Evolutionary conservation across 2,888 invertebrate genomes (phyloP), one percentile per base, ranked within the genome.

Genomic region (Eilema griseolum): DNA sequence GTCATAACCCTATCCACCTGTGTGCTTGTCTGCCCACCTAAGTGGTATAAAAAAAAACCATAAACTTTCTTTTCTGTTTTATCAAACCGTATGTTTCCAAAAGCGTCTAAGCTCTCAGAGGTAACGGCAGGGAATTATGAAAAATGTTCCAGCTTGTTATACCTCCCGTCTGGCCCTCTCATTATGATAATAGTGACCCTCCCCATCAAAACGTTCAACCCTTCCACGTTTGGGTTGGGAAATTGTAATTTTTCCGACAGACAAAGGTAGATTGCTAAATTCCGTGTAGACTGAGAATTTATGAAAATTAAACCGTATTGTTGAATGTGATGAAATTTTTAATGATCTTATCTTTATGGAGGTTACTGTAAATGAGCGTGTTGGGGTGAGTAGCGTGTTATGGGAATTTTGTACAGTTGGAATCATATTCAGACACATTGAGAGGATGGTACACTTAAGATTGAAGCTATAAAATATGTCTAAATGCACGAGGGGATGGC

Each of bases 91-190:
- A 74, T 73, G 74, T 76, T 77, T 67, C 2, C 61, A 66, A 71
- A 68, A n/a, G 65, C 69, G 70, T 66, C 61, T 73, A 75, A 71
- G 31, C 77, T 70, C 74, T 66, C 65, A 59, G 70, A 80, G 78
- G 79, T 75, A 76, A 79, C 73, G 80, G 75, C 73, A 69, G 76
- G 72, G 74, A 78, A 83, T 83, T 83, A 81, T 83, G 83, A 82
- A 83, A 83, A 83, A 83, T 81, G 75, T 81, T 81, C 65, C 70
- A 76, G 75, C 80, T 80, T 83, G 82, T 83, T 81, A 83, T 76
- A 70, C 64, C 78, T 75, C 66, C 74, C 71, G 80, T 76, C 77
- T 83, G 78, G 70, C 67, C 68, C 70, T 72, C 74, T 77, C 82
- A 81, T 81, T 82, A 83, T 77, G 77, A 73, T 82, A 83, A 81